Percentiles rank a stretch among this genome's conserved stretches.
These are phyloP conservation scores for Cecropterus lyciades DNA, from an alignment of 1,140 invertebrate genomes.

Conservation along the genomic window DNA sequence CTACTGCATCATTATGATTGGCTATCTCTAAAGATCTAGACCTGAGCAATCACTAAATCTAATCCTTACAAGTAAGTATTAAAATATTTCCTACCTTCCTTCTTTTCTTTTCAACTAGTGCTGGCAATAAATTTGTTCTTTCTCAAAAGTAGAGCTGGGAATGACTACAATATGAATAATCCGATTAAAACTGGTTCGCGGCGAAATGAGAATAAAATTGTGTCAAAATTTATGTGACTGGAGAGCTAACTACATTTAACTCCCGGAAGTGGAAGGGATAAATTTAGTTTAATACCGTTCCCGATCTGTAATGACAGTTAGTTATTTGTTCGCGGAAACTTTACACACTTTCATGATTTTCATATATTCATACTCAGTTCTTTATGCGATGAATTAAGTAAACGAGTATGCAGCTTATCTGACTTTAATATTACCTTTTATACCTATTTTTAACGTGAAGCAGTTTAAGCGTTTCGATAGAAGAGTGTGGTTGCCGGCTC, in stretches of 20 bases:
- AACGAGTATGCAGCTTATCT: no score
- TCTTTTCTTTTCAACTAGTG: background rate
- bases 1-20: no score
- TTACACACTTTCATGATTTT: background rate
- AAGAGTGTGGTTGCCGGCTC: no score
- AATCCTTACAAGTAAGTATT: no score
- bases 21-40: no score
- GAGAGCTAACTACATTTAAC: conserved; percentile 17
- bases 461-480: no score
- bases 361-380: no score
- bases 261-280: conserved; percentile 15
- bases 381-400: no score
- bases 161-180: conserved; percentile 17
- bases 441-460: no score
- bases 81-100: no score
- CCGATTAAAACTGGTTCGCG: conserved; percentile 4
- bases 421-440: no score
- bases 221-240: conserved; percentile 25
- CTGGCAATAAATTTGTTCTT: background rate
- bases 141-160: background rate
- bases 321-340: conserved; percentile 24
- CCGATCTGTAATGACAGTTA: conserved; percentile 8
- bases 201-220: conserved; percentile 29
- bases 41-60: no score
- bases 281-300: conserved; percentile 7